Conservation (phyloP, 2,113 vertebrate genomes). For the Rhagologus leucostigma region DNA sequence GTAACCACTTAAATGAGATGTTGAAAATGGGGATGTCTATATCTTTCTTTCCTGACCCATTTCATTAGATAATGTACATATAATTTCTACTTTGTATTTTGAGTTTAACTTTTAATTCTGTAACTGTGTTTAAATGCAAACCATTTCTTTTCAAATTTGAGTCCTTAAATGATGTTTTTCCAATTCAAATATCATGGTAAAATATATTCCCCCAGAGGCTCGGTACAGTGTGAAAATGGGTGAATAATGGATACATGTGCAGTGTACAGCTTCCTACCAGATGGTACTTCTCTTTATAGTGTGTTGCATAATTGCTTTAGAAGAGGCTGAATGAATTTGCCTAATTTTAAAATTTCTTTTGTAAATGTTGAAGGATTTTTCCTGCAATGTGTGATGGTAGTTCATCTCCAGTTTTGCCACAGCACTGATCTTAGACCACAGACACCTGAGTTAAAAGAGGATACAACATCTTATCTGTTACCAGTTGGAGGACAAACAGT, state of each 20-base stretch:
- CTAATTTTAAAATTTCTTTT: constrained; percentile 9
- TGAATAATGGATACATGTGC: constrained; percentile 26
- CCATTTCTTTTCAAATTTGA: neutral
- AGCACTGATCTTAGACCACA: neutral
- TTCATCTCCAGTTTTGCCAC: neutral
- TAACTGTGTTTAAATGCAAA: neutral
- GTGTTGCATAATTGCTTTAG: constrained; percentile 38
- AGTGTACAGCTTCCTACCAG: constrained; percentile 31
- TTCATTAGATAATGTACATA: neutral
- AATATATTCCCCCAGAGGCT: constrained; percentile 29
- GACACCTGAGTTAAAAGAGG: neutral
- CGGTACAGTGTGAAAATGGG: constrained; percentile 22
- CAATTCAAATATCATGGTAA: constrained; percentile 25
- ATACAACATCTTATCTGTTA: neutral
- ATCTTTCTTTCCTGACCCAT: neutral
- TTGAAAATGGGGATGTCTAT: neutral
- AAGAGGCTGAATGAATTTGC: neutral
- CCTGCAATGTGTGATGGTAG: neutral
- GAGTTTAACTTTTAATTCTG: neutral
- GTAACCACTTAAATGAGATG: neutral
- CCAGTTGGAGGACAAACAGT: neutral
- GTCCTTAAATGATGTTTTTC: constrained; percentile 34
- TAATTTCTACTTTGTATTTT: neutral
- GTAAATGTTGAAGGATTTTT: neutral
- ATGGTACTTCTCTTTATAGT: constrained; percentile 27